Conservation (phyloP, 2,113 vertebrate genomes). For the Pteronura brasiliensis region DNA sequence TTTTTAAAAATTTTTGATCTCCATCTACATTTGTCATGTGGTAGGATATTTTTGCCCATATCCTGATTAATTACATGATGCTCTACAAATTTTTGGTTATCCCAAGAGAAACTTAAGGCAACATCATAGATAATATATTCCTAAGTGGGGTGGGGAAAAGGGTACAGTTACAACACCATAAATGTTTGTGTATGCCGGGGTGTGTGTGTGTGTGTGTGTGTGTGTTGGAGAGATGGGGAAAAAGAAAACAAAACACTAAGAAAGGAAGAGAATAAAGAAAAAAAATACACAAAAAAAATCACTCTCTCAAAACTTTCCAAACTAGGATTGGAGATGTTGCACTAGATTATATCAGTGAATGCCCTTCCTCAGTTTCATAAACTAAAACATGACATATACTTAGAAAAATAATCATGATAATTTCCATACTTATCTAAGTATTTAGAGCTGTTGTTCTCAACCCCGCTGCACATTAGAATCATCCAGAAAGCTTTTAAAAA, state of each 20-base stretch:
- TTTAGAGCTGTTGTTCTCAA: slow-evolving; percentile 34
- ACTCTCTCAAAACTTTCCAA: background rate
- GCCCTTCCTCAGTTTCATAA: background rate
- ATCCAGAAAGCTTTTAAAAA: slow-evolving; percentile 30
- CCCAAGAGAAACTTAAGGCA: background rate
- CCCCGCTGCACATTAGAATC: background rate
- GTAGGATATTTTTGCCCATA: background rate
- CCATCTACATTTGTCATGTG: background rate
- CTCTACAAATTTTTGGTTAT: background rate
- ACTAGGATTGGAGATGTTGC: background rate
- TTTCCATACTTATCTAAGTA: background rate
- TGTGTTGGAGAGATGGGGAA: background rate
- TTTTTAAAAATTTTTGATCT: background rate
- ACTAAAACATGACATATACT: background rate
- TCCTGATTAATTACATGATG: background rate
- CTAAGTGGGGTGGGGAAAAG: background rate
- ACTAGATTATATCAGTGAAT: background rate
- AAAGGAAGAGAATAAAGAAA: background rate
- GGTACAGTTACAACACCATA: background rate
- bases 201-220: background rate
- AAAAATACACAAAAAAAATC: background rate
- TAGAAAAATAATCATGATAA: slow-evolving; percentile 42
- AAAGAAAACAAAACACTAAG: background rate
- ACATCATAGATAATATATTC: background rate
- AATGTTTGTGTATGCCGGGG: background rate